Percentiles rank a stretch among this genome's conserved stretches.
These are phyloP conservation scores for Penelope pileata DNA, from an alignment of 2,113 vertebrate species.

Conservation along the genomic window DNA sequence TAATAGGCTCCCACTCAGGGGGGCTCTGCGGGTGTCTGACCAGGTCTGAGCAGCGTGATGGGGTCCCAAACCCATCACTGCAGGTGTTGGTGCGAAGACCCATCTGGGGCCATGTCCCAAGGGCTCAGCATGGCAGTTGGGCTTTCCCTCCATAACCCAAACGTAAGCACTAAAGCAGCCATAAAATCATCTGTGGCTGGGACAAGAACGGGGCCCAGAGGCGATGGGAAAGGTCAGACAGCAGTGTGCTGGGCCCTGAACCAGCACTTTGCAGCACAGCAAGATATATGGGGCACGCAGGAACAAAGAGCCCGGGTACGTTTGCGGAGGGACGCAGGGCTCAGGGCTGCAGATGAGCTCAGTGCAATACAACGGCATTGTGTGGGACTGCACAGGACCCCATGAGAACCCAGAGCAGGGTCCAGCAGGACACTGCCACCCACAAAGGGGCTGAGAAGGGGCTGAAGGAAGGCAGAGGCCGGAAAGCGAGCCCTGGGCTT, in stretches of 20 bases:
- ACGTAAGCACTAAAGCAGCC: not conserved
- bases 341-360: not conserved
- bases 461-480: not conserved
- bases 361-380: rapidly evolving
- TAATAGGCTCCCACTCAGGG: constrained; percentile 48
- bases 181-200: not conserved
- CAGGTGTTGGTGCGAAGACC: not conserved
- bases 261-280: not conserved
- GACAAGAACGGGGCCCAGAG: rapidly evolving
- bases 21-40: not conserved
- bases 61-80: not conserved
- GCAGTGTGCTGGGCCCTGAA: rapidly evolving
- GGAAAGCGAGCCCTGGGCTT: not conserved
- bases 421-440: not conserved
- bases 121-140: rapidly evolving
- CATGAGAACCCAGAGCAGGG: rapidly evolving
- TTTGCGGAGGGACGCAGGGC: not conserved
- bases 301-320: not conserved
- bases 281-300: rapidly evolving
- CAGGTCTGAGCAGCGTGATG: not conserved
- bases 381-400: not conserved
- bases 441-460: not conserved
- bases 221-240: not conserved
- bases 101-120: rapidly evolving
- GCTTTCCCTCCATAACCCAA: not conserved